Percentiles rank a stretch among this genome's conserved stretches.
These are phyloP conservation scores for Cyclophora punctaria DNA, from an alignment of 2,888 invertebrate species.

Conservation along the genomic window DNA sequence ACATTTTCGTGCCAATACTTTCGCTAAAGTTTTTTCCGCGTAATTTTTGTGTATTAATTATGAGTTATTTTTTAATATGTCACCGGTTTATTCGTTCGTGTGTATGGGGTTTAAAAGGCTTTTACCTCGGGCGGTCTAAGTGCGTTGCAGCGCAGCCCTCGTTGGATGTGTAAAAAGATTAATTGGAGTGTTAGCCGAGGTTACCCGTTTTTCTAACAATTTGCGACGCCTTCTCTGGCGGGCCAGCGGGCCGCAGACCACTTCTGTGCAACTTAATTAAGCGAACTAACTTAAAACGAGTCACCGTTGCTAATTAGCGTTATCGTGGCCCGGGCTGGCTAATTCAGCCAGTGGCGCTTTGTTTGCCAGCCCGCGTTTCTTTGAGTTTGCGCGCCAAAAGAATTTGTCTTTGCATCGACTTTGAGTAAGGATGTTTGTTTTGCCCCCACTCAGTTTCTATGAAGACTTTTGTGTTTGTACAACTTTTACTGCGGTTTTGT, in stretches of 20 bases:
- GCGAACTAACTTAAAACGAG: slow-evolving; percentile 73
- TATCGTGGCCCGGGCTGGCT: slow-evolving; percentile 65
- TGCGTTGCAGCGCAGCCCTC: slow-evolving; percentile 42
- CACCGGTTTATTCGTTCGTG: slow-evolving; percentile 28
- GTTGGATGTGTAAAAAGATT: slow-evolving; percentile 74
- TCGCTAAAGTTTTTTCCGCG: slow-evolving; percentile 6
- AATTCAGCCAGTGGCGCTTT: slow-evolving; percentile 70
- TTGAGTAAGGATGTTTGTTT: slow-evolving; percentile 66
- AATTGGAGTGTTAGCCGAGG: slow-evolving; percentile 73
- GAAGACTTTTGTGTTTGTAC: slow-evolving; percentile 43
- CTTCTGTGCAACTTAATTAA: slow-evolving; percentile 73
- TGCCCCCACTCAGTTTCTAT: slow-evolving; percentile 43
- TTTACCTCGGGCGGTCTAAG: slow-evolving; percentile 53
- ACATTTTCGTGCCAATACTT: slow-evolving; percentile 26
- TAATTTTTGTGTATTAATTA: slow-evolving; percentile 4
- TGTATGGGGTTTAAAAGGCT: slow-evolving; percentile 43
- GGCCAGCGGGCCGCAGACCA: slow-evolving; percentile 65
- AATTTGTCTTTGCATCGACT: slow-evolving; percentile 71
- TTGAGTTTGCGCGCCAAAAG: slow-evolving; percentile 69
- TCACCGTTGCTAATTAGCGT: slow-evolving; percentile 72
- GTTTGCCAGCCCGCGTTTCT: slow-evolving; percentile 61
- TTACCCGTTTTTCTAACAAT: slow-evolving; percentile 67
- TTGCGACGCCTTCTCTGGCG: slow-evolving; percentile 62
- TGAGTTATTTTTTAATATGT: background rate
- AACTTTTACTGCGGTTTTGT: slow-evolving; percentile 37